phyloP scores from a whole-genome alignment of 2,113 vertebrate genomes.

The Oplegnathus fasciatus region DNA sequence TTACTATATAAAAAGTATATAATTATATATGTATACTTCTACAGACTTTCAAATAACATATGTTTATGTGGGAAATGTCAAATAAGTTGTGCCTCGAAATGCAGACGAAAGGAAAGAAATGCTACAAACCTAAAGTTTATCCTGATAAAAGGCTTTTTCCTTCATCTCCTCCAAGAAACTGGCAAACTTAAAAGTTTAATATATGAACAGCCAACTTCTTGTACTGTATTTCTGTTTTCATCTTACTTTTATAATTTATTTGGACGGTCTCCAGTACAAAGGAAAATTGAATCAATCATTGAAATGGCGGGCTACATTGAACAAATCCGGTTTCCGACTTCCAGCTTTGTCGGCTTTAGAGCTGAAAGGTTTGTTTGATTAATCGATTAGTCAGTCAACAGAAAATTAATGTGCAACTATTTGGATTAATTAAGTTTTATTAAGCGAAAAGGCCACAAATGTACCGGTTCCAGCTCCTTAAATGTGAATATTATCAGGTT shows the following conservation, averaged over 20 bases:
- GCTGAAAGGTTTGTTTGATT: background rate
- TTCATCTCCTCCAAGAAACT: background rate
- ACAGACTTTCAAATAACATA: background rate
- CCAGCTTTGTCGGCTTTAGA: background rate
- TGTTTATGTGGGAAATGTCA: background rate
- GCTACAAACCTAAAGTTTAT: background rate
- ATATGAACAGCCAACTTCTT: background rate
- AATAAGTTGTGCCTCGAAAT: background rate
- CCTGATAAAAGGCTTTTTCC: background rate
- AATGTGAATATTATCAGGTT: background rate
- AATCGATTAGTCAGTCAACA: background rate
- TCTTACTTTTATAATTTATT: background rate
- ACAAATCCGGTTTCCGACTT: background rate
- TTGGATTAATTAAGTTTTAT: background rate
- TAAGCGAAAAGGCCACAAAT: too few species aligned
- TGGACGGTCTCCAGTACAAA: background rate
- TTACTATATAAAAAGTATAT: too few species aligned
- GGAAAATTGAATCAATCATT: background rate
- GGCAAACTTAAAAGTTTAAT: background rate
- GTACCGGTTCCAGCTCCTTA: background rate
- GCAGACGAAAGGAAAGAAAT: background rate
- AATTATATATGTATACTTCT: background rate
- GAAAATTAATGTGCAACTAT: background rate
- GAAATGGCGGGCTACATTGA: background rate
- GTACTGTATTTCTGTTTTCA: background rate